phyloP scores from a whole-genome alignment of 2,888 invertebrate species.

The Himalopsyche kuldschensis region DNA sequence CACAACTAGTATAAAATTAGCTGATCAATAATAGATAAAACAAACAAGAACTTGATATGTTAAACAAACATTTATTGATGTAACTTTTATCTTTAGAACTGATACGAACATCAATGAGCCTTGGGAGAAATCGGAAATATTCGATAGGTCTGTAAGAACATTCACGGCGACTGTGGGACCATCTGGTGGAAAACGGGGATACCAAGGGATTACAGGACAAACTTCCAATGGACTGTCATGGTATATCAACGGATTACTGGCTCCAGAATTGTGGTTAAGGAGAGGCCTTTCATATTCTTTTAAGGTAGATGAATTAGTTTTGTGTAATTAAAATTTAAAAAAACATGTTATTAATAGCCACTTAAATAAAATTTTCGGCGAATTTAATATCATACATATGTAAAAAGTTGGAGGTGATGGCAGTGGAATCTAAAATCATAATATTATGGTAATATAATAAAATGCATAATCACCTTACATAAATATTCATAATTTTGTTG shows the following conservation, averaged over 20 bases:
- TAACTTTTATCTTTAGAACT: constrained; percentile 18
- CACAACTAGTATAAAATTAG: background rate
- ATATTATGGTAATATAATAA: no score
- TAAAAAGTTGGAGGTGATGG: no score
- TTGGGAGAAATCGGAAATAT: constrained; percentile 68
- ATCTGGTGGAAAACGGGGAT: constrained; percentile 78
- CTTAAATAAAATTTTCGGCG: no score
- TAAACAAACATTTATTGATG: no score
- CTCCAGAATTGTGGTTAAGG: constrained; percentile 84
- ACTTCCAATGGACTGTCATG: constrained; percentile 76
- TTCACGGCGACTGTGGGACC: constrained; percentile 84
- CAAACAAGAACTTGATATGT: no score
- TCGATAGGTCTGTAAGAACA: constrained; percentile 71
- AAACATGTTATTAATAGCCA: background rate
- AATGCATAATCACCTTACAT: no score
- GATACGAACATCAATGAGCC: constrained; percentile 45
- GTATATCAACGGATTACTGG: constrained; percentile 90
- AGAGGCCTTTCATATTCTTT: constrained; percentile 85
- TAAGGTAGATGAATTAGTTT: constrained; percentile 51
- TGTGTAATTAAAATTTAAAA: no score
- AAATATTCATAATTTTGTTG: no score
- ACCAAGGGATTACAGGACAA: constrained; percentile 71
- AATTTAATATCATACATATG: no score
- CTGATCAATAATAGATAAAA: no score
- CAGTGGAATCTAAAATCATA: no score